phyloP scores from a whole-genome alignment of 1,140 invertebrate species.

The Cyrtorhinus lividipennis region DNA sequence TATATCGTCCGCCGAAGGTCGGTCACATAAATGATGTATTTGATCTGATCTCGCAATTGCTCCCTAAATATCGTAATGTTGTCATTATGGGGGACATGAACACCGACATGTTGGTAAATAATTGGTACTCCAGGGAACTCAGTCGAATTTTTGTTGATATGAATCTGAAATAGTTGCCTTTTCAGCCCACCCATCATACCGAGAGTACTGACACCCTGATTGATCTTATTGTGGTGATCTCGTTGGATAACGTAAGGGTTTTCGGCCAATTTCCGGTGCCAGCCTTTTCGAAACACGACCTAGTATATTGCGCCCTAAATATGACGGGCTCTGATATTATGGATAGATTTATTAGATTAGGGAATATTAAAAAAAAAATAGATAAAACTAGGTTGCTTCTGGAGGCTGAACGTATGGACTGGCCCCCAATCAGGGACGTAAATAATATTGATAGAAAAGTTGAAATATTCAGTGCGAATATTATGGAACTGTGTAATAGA shows the following conservation, averaged over 20 bases:
- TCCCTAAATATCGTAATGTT: not conserved
- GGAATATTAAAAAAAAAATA: not conserved
- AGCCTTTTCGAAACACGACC: slow-evolving; percentile 8
- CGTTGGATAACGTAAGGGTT: not conserved
- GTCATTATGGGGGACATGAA: not conserved
- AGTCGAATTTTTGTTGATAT: not conserved
- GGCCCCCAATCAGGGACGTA: not conserved
- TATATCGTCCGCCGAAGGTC: not conserved
- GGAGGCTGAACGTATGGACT: not conserved
- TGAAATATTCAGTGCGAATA: not conserved
- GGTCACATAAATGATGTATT: not conserved
- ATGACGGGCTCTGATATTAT: not conserved
- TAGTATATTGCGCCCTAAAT: slow-evolving; percentile 1
- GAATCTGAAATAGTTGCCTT: not conserved
- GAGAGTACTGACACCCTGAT: not conserved
- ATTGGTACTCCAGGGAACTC: not conserved
- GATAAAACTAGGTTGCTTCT: not conserved
- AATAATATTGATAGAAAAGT: not conserved
- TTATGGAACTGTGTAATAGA: not conserved
- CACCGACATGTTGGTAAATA: not conserved
- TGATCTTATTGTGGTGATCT: slow-evolving; percentile 2
- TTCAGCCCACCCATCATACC: slow-evolving; percentile 10
- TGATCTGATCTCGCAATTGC: not conserved
- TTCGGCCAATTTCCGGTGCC: slow-evolving; percentile 7
- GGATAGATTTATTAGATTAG: not conserved